These are phyloP conservation scores for Zonitis immaculata DNA, from an alignment of 2,888 invertebrate genomes.

Conservation along the genomic window DNA sequence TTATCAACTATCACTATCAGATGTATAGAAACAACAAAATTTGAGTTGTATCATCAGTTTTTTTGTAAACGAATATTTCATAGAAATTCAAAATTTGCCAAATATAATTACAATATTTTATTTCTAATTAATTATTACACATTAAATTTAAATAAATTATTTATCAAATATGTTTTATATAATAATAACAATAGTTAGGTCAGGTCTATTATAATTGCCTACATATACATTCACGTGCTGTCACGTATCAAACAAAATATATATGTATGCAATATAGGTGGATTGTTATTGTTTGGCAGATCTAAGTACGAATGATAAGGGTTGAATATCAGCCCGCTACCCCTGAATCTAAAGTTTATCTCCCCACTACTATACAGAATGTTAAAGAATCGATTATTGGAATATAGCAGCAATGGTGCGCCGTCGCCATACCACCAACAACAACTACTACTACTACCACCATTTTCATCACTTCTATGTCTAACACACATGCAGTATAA, in stretches of 20 bases:
- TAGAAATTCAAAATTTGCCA: not conserved
- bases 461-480: not conserved
- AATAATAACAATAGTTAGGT: not conserved
- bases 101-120: not conserved
- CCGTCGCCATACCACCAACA: constrained; percentile 6
- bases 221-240: not conserved
- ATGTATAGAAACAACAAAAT: constrained; percentile 2
- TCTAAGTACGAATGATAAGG: not conserved
- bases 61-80: not conserved
- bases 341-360: not conserved
- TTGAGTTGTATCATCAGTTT: not conserved
- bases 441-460: not conserved
- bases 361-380: not conserved
- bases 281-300: not conserved
- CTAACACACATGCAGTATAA: not conserved
- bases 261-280: not conserved
- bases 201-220: not conserved
- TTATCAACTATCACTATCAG: constrained; percentile 24
- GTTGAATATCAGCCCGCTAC: not conserved
- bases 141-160: not conserved
- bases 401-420: constrained; percentile 7
- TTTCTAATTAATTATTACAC: not conserved
- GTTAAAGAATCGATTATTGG: constrained; percentile 16
- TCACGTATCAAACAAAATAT: not conserved
- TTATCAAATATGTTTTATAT: no score